A percentile compares a stretch with the other conserved stretches of the same genome.
phyloP scores from a whole-genome alignment of 2,113 vertebrate species.

The Bombycilla garrulus region DNA sequence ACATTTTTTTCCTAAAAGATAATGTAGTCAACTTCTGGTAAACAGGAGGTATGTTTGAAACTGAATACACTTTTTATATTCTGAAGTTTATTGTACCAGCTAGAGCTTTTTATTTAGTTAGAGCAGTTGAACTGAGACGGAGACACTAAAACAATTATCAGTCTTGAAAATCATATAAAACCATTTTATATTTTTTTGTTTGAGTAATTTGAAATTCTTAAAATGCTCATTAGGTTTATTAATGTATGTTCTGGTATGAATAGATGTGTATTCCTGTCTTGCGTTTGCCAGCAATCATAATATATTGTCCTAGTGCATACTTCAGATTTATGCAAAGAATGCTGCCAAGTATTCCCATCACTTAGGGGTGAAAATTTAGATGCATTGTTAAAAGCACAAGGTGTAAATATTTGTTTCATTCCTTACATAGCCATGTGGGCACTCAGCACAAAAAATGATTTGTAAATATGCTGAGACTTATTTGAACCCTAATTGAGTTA shows the following conservation, averaged over 20 bases:
- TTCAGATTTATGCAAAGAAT: background rate
- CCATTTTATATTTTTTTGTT: accelerated
- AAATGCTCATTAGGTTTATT: background rate
- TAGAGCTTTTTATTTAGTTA: background rate
- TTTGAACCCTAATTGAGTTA: background rate
- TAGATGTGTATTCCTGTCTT: background rate
- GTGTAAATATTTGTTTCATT: background rate
- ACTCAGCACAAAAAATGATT: background rate
- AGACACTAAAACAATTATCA: background rate
- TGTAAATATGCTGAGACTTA: background rate
- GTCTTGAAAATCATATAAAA: background rate
- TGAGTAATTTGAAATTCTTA: background rate
- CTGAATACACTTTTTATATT: background rate
- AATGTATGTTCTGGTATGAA: background rate
- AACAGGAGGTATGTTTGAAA: background rate
- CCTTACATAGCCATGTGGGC: background rate
- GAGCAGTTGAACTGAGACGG: background rate
- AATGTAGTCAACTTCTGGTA: background rate
- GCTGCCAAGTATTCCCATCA: background rate
- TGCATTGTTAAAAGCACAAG: background rate
- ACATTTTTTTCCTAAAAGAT: background rate
- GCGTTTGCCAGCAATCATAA: background rate
- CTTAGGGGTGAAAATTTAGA: background rate
- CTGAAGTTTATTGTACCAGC: background rate
- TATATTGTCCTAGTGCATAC: background rate